Conservation (phyloP, 2,113 vertebrate species). For the Alces alces region DNA sequence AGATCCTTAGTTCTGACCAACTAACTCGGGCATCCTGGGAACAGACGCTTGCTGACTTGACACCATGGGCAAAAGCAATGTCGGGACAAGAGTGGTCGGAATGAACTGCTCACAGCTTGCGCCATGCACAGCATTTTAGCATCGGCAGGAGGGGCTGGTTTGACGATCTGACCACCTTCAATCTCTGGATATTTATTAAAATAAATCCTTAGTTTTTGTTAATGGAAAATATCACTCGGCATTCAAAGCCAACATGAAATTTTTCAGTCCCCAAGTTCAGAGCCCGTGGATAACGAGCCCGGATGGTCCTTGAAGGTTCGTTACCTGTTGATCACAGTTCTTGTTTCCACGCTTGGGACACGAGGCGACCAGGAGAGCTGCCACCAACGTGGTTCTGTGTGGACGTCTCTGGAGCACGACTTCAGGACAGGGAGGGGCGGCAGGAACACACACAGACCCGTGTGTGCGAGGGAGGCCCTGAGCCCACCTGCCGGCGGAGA, state of each 20-base stretch:
- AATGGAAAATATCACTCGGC: neutral
- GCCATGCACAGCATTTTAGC: fast-evolving
- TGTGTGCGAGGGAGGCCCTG: fast-evolving
- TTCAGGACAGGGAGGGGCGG: fast-evolving
- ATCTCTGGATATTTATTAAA: neutral
- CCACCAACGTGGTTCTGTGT: neutral
- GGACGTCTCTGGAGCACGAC: neutral
- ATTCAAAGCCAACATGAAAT: neutral
- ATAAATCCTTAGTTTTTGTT: neutral
- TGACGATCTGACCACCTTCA: neutral
- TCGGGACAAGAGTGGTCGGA: fast-evolving
- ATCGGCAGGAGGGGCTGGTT: neutral
- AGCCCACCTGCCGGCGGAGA: fast-evolving
- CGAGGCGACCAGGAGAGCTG: neutral
- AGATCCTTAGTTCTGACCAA: neutral
- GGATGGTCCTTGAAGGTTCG: too few relatives aligned
- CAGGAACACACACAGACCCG: fast-evolving
- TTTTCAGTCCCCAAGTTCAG: neutral
- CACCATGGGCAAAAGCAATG: fast-evolving
- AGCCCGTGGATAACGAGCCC: neutral
- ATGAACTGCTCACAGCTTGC: fast-evolving
- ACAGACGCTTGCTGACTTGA: fast-evolving
- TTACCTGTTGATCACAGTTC: neutral
- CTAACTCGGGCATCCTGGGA: neutral
- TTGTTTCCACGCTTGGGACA: neutral